Evolutionary conservation across 1,140 invertebrate species (phyloP), one percentile per base, ranked within the genome.

Genomic region (Camponotus floridanus): DNA sequence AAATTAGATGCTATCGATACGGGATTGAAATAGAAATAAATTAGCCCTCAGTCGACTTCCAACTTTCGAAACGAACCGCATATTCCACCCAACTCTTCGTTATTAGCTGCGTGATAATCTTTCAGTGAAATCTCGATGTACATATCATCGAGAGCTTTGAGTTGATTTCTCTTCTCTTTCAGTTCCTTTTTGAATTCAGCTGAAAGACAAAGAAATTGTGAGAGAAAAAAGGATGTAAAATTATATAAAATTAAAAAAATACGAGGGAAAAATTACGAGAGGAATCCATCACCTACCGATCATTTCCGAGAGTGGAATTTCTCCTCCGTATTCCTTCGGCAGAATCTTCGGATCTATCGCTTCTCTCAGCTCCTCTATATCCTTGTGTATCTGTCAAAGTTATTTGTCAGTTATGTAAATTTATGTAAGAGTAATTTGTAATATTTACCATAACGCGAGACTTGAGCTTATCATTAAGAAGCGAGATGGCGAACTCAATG

Each of bases 291-390:
- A 0, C 39, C 96, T 96, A 92, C 97, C 96, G 76, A 98, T 97
- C 97, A 98, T 98, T 36, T 98, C 97, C 11, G 95, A 95, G 51
- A 98, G 93, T 21, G 98, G 97, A 15, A 98, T 94, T 42, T 96
- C 96, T 1, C 98, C 98, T 1, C 98, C 98, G 91, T 98, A 98
- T 93, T 98, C 98, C 92, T 97, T 97, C 0, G 98, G 98, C 70
- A 98, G 93, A 91, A 98, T 97, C 83, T 96, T 96, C 9, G 96
- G 95, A 90, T 98, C 96, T 1, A 98, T 96, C 76, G 96, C 95
- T 76, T 96, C 95, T 61, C 96, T 96, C 26, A 98, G 92, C 18
- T 97, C 97, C 2, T 97, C 96, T 13, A 97, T 91, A 70, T 95
- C 96, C 87, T 96, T 96, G 93, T 98, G 97, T 39, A 98, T 96